Evolutionary conservation across 2,888 invertebrate genomes (phyloP), one percentile per base, ranked within the genome.

Genomic region (Caenorhabditis japonica): DNA sequence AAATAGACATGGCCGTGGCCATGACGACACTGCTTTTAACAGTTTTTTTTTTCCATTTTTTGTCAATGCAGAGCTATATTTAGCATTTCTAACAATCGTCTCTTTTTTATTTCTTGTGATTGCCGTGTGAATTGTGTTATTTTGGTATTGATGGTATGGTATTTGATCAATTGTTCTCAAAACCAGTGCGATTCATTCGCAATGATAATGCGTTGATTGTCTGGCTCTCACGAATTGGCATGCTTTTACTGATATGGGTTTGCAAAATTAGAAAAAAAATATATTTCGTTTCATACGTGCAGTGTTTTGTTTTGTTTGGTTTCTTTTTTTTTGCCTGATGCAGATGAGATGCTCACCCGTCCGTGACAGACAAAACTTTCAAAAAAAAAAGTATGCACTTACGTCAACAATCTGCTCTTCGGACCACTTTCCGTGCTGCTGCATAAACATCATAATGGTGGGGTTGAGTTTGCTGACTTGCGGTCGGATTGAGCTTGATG

Each of bases 321-420:
- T n/a, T n/a, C n/a, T n/a, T n/a, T n/a, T n/a, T n/a, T n/a, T n/a
- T n/a, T n/a, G n/a, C n/a, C n/a, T n/a, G n/a, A n/a, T n/a, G n/a
- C n/a, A n/a, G n/a, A n/a, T n/a, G 49, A 49, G 17, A 49, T 10
- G 49, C 34, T 49, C 34, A 49, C 5, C 1, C n/a, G 15, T 17
- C 49, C 36, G 38, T 36, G 38, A 46, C 58, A 27, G 38, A 36
- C 21, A 33, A 10, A 30, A 30, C 7, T n/a, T n/a, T n/a, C n/a
- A n/a, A n/a, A n/a, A n/a, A n/a, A n/a, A n/a, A n/a, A n/a, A n/a
- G n/a, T n/a, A 25, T 30, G 39, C 30, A 51, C 74, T 46, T 49
- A 86, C 86, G 73, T 86, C 83, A 27, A 75, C 60, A 46, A 87
- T 83, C 61, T 80, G 76, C 39, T 85, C 86, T 33, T 83, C 83